Evolutionary conservation across 1,140 invertebrate genomes (phyloP).

Genomic region (Dryas iulia): DNA sequence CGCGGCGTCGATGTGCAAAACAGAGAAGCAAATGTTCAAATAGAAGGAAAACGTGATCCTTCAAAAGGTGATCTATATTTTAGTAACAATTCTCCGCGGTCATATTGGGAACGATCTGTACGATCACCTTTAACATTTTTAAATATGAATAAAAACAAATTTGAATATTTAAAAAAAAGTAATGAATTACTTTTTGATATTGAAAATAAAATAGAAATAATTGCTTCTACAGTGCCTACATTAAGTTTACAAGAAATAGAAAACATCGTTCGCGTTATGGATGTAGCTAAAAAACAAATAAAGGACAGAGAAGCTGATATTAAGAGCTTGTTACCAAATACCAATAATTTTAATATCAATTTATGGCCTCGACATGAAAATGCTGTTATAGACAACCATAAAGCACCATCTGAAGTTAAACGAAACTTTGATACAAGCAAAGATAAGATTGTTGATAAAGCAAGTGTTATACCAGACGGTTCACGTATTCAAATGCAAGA

Average conservation of each 20-base stretch:
- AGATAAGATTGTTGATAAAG: background rate
- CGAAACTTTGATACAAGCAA: background rate
- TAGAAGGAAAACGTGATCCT: slow-evolving; percentile 31
- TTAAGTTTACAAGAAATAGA: slow-evolving; percentile 61
- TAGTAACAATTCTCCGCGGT: slow-evolving; percentile 48
- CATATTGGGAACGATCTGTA: slow-evolving; percentile 67
- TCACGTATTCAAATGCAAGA: background rate
- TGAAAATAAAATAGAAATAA: slow-evolving; percentile 56
- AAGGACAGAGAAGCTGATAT: slow-evolving; percentile 15
- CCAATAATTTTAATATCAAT: slow-evolving; percentile 50
- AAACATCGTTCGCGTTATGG: slow-evolving; percentile 58
- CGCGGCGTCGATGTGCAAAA: slow-evolving; percentile 46
- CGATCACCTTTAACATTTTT: slow-evolving; percentile 51
- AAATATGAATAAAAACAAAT: slow-evolving; percentile 36
- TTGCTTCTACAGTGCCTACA: slow-evolving; percentile 38
- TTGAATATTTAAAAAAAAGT: slow-evolving; percentile 44
- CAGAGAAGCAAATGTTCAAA: slow-evolving; percentile 43
- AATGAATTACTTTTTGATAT: slow-evolving; percentile 60
- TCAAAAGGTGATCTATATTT: slow-evolving; percentile 38
- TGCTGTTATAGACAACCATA: background rate
- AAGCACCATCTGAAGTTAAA: background rate
- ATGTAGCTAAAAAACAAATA: slow-evolving; percentile 37
- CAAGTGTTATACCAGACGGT: background rate
- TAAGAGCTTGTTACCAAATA: slow-evolving; percentile 24
- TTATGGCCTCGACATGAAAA: slow-evolving; percentile 38